Conservation (phyloP, 53 echinoderm and acorn worm species). For the Zoroaster sp. region DNA sequence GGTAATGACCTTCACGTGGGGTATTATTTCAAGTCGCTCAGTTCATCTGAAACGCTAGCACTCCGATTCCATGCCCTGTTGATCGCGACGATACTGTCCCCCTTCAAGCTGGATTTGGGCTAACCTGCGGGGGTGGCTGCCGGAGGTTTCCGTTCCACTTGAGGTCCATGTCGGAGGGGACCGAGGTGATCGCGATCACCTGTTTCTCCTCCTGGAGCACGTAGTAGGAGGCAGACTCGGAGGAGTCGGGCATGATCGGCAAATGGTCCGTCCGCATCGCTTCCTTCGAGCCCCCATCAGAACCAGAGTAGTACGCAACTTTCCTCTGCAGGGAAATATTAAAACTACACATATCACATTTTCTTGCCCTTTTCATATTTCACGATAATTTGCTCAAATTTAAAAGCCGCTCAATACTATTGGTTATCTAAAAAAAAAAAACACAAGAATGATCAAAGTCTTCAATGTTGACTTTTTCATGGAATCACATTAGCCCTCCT, state of each 20-base stretch:
- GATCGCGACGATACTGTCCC: too few relatives aligned
- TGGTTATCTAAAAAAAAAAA: background rate
- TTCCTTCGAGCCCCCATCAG: background rate
- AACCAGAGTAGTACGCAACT: constrained; percentile 12
- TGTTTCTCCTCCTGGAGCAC: constrained; percentile 44
- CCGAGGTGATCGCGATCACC: background rate
- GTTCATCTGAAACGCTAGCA: too few relatives aligned
- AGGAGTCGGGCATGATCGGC: constrained; percentile 54
- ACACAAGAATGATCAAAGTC: background rate
- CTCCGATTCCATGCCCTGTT: too few relatives aligned
- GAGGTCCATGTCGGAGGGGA: constrained; percentile 51
- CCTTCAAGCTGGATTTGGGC: too few relatives aligned
- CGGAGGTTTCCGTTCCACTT: constrained; percentile 62
- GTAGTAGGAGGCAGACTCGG: constrained; percentile 44
- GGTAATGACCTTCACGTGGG: too few relatives aligned
- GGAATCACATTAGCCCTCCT: too few relatives aligned
- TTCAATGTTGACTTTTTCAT: too few relatives aligned
- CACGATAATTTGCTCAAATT: too few relatives aligned
- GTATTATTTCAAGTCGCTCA: too few relatives aligned
- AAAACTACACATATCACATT: background rate
- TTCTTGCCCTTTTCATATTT: too few relatives aligned
- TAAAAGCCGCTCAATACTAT: too few relatives aligned
- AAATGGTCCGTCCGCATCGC: constrained; percentile 13
- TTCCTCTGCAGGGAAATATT: constrained; percentile 18
- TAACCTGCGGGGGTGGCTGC: too few relatives aligned